A percentile compares a stretch with the other conserved stretches of the same genome.
phyloP scores from a whole-genome alignment of 2,797 vertebrate genomes.

The Brachyalestes nurse region DNA sequence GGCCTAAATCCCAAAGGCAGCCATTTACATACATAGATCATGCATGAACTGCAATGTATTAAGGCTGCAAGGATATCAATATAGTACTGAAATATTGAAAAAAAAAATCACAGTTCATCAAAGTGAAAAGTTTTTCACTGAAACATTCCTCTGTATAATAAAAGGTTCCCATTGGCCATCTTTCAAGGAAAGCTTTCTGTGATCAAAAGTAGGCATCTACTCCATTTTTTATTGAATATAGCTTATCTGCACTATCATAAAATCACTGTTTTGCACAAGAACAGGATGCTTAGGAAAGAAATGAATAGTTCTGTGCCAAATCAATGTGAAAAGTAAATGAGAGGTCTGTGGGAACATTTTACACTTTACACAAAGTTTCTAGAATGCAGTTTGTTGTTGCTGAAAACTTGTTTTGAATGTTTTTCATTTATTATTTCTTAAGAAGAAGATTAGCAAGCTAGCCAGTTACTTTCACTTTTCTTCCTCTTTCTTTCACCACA shows the following conservation, averaged over 20 bases:
- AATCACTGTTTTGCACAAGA: background rate
- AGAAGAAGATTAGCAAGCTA: too few species aligned
- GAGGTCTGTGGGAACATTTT: too few species aligned
- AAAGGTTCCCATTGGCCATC: background rate
- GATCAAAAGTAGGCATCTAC: background rate
- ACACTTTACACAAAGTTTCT: too few species aligned
- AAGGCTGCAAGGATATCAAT: background rate
- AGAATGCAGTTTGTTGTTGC: too few species aligned
- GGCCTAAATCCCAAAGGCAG: constrained; percentile 67
- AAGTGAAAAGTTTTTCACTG: background rate
- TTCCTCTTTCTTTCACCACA: too few species aligned
- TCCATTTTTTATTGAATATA: background rate
- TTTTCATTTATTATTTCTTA: too few species aligned
- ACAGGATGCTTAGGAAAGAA: too few species aligned
- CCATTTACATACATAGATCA: constrained; percentile 63
- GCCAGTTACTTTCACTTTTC: too few species aligned
- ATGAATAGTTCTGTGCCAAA: too few species aligned
- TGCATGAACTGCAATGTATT: background rate
- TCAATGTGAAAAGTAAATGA: too few species aligned
- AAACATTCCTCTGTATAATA: background rate
- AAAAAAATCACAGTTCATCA: background rate
- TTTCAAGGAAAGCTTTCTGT: background rate
- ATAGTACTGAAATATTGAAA: background rate
- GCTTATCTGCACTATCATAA: background rate
- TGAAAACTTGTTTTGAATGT: too few species aligned